A percentile compares a stretch with the other conserved stretches of the same genome.
These are phyloP conservation scores for Tarsius wallacei DNA, from an alignment of 2,797 vertebrate genomes.

Conservation along the genomic window DNA sequence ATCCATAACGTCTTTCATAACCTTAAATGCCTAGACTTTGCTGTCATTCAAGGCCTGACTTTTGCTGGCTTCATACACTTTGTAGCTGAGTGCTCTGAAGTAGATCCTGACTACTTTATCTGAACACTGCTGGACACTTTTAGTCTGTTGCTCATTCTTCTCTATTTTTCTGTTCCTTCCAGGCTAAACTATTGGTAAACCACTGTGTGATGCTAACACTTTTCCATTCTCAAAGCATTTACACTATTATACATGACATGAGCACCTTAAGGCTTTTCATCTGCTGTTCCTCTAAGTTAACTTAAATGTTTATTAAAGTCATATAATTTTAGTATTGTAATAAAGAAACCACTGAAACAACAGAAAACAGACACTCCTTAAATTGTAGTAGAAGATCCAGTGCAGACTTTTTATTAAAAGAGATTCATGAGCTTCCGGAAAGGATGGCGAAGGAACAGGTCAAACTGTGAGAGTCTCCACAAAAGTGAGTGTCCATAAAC, in stretches of 20 bases:
- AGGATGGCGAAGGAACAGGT: no score
- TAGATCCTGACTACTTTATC: no score
- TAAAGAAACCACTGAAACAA: constrained; percentile 2
- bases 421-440: background rate
- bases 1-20: background rate
- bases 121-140: background rate
- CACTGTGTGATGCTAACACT: background rate
- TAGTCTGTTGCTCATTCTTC: background rate
- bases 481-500: background rate
- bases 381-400: background rate
- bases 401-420: constrained; percentile 16
- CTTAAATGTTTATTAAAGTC: background rate
- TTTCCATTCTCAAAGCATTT: constrained; percentile 47
- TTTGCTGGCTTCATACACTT: no score
- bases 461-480: no score
- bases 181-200: background rate
- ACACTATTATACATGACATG: background rate
- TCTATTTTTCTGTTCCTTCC: background rate
- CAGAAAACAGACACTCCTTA: background rate
- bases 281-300: background rate
- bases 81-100: no score
- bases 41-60: no score
- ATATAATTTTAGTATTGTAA: background rate
- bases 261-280: background rate
- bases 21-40: no score